Evolutionary conservation across 2,113 vertebrate species (phyloP).

Genomic region (Scopus umbretta): DNA sequence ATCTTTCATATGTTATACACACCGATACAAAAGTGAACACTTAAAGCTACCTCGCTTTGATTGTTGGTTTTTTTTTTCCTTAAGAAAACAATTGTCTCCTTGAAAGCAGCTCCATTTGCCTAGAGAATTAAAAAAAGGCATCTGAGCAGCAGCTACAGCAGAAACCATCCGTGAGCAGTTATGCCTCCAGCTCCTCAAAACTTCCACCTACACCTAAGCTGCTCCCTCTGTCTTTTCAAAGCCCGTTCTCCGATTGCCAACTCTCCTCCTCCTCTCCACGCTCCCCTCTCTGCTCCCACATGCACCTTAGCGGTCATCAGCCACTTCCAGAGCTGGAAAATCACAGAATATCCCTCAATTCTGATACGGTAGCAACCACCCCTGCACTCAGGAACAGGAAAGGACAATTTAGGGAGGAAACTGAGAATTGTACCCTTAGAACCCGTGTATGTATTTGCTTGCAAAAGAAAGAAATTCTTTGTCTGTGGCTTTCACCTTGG

Average conservation of each 20-base stretch:
- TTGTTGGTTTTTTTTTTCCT: not conserved
- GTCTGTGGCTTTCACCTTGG: not conserved
- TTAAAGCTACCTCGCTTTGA: not conserved
- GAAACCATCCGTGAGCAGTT: not conserved
- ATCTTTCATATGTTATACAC: not conserved
- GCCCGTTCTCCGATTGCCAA: not conserved
- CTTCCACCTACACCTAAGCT: not conserved
- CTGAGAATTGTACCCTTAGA: not conserved
- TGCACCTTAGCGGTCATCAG: rapidly evolving
- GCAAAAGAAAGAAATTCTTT: not conserved
- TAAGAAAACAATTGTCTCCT: not conserved
- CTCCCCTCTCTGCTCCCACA: not conserved
- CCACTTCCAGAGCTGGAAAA: not conserved
- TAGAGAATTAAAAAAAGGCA: not conserved
- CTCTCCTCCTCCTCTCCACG: not conserved
- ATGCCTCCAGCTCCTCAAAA: not conserved
- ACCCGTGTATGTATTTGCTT: not conserved
- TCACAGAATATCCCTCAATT: not conserved
- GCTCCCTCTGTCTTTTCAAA: not conserved
- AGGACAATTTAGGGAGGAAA: not conserved
- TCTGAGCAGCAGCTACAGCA: not conserved
- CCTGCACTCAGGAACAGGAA: not conserved
- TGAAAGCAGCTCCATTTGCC: not conserved
- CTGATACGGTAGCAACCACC: not conserved
- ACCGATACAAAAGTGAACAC: not conserved